Evolutionary conservation across 2,888 invertebrate species (phyloP), one percentile per base, ranked within the genome.

Genomic region (Scrobipalpa costella): DNA sequence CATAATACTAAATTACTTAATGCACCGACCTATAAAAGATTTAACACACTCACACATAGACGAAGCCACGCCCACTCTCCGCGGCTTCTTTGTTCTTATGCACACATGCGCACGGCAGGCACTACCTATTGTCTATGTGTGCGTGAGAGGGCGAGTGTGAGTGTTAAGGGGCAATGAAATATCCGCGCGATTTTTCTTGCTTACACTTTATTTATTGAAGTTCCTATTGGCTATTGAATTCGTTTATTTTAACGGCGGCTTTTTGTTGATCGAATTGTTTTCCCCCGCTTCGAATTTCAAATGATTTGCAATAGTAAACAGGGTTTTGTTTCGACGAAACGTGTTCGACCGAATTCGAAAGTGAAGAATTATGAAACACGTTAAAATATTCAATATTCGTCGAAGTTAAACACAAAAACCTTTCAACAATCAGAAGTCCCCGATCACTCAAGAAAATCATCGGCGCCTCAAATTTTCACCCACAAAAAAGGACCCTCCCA

Each of bases 11-110:
- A 90, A 90, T 90, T 87, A 90, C 88, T 88, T 86, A 90, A 90
- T 88, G 90, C 90, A 90, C 76, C 87, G 86, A 89, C 86, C 90
- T 90, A 89, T 90, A 87, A 89, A 90, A 90, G 89, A 90, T 90
- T 88, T 88, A 89, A 81, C 81, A 72, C 85, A 81, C 66, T 58
- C 76, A 73, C 76, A 75, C 75, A 63, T 34, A 71, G 13, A 74
- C 82, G 84, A 72, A 15, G 75, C 84, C 86, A 79, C 87, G 79
- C 88, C 87, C 76, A 73, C 72, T 50, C 66, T 63, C 73, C 71
- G 73, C 78, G 73, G 69, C 74, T 34, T 9, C 84, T 84, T 88
- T 86, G 86, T 86, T 83, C 84, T 77, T 75, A 81, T 76, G 73
- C 81, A 85, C 83, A 79, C 80, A 86, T 83, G 85, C 86, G 84